A percentile compares a stretch with the other conserved stretches of the same genome.
phyloP scores from a whole-genome alignment of 2,797 vertebrate species.

The Pipistrellus pipistrellus region DNA sequence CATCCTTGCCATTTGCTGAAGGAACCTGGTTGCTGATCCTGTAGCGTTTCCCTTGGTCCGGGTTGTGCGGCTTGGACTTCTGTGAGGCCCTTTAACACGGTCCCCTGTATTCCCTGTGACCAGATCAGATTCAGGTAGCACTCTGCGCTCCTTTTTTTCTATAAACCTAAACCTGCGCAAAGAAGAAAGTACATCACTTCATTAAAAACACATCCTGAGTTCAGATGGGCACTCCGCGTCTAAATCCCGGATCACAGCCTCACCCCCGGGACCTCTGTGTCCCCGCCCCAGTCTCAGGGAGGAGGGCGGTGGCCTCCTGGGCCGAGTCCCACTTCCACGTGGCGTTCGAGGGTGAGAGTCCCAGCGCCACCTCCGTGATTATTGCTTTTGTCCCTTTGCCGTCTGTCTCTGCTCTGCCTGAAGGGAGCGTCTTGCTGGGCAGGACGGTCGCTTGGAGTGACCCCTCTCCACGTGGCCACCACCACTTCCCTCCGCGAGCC shows the following conservation, averaged over 20 bases:
- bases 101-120: constrained; percentile 34
- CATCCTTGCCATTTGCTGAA: not conserved
- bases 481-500: not conserved
- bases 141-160: not conserved
- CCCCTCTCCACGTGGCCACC: not conserved
- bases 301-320: not conserved
- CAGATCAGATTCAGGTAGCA: constrained; percentile 21
- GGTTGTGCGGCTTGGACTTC: not conserved
- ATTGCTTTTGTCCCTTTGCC: not conserved
- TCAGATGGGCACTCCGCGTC: not conserved
- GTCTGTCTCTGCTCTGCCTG: constrained; percentile 29
- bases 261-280: too few species aligned
- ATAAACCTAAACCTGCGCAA: too few species aligned
- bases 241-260: not conserved
- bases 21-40: not conserved
- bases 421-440: not conserved
- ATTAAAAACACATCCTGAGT: not conserved
- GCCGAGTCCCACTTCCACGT: not conserved
- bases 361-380: not conserved
- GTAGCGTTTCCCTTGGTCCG: not conserved
- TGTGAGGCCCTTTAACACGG: not conserved
- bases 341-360: not conserved
- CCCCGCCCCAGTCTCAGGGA: not conserved
- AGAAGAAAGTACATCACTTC: not conserved
- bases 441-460: not conserved